Base-by-base conservation (phyloP, 2,888 invertebrate genomes). In the Acleris laterana region DNA sequence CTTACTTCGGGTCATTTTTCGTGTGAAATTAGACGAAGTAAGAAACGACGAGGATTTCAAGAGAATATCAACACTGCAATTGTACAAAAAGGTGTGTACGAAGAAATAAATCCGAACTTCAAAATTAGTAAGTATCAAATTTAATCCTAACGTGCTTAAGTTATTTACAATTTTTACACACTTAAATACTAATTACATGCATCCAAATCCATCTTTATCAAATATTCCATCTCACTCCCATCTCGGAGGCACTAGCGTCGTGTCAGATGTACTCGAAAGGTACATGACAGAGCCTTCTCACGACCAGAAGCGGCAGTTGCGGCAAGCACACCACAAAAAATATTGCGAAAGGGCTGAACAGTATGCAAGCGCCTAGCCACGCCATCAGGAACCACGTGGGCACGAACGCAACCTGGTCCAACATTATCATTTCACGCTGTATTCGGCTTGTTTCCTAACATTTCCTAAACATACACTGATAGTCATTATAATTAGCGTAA, bases 301-400 rank as follows among this genome's bases (percentile, higher is more conserved):
- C 85, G 75, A 95, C 90, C 76, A 95, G 87, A 74, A 96, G 93
- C 67, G 96, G 96, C 78, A 96, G 87, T 79, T 96, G 95, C 63
- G 96, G 96, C 73, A 96, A 87, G 80, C 95, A 95, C 68, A 95
- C 89, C 71, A 95, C 93, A 80, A 95, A 94, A 76, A 96, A 93
- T 75, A 96, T 88, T 69, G 95, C 93, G 74, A 95, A 89, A 48
- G 96, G 96, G 73, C 95, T 95, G 76, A 96, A 94, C 65, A 96
- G 82, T 67, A 96, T 87, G 76, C 95, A 92, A 63, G 95, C 88
- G 64, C 94, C 93, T 68, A 95, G 90, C 94, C 96, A 96, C 71
- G 93, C 93, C 79, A 95, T 88, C 69, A 95, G 78, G 75, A 94
- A 89, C 94, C 94, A 95, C 75, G 94, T 85, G 55, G 95, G 94